These are phyloP conservation scores for Spodoptera exigua DNA, from an alignment of 2,888 invertebrate genomes.

Conservation along the genomic window DNA sequence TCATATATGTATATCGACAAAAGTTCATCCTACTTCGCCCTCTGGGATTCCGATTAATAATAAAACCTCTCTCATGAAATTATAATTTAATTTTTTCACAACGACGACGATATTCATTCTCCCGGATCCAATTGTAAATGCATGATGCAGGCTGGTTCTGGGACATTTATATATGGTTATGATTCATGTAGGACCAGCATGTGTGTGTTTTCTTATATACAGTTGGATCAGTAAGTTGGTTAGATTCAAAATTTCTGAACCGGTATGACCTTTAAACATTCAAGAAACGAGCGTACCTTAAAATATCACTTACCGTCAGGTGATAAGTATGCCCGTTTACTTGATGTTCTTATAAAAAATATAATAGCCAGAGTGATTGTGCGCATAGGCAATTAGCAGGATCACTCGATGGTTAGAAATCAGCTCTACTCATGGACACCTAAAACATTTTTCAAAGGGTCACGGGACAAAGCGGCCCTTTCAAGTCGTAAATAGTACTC, in stretches of 20 bases:
- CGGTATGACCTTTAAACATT: too few relatives aligned
- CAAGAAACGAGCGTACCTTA: too few relatives aligned
- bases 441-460: too few relatives aligned
- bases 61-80: constrained; percentile 83
- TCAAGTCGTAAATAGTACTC: too few relatives aligned
- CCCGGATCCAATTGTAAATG: constrained; percentile 68
- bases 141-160: constrained; percentile 64
- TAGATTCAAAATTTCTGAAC: background rate
- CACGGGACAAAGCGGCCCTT: too few relatives aligned
- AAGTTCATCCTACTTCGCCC: constrained; percentile 56
- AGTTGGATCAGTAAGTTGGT: constrained; percentile 4
- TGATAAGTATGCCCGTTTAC: too few relatives aligned
- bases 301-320: too few relatives aligned
- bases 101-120: constrained; percentile 66
- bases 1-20: constrained; percentile 68
- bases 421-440: too few relatives aligned
- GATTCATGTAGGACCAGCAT: constrained; percentile 49
- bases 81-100: constrained; percentile 85
- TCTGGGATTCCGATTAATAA: constrained; percentile 75
- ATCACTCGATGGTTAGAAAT: too few relatives aligned
- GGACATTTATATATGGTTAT: constrained; percentile 44
- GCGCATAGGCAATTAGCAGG: too few relatives aligned
- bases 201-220: constrained; percentile 19
- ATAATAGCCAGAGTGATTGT: too few relatives aligned
- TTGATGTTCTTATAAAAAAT: too few relatives aligned